phyloP scores from a whole-genome alignment of 2,113 vertebrate genomes.

The Epinephelus lanceolatus region DNA sequence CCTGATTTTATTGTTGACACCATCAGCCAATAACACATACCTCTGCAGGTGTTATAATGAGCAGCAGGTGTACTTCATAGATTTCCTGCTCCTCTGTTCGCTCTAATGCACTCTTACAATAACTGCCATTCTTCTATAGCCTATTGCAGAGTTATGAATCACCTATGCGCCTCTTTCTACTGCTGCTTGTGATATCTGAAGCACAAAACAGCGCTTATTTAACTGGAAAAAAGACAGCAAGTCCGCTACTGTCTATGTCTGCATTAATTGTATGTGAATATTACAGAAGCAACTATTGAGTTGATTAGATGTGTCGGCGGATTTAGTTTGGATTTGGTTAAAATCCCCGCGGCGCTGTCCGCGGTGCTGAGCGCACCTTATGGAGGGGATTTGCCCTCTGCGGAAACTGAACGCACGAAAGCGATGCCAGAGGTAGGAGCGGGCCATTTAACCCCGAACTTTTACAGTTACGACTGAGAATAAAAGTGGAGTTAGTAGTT shows the following conservation, averaged over 20 bases:
- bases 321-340: neutral
- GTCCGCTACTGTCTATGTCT: no score
- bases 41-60: neutral
- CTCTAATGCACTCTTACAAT: neutral
- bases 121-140: no score
- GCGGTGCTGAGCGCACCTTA: neutral
- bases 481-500: neutral
- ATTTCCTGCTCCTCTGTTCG: neutral
- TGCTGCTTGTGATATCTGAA: neutral
- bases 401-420: neutral
- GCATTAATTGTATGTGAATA: neutral
- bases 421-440: neutral
- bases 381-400: neutral
- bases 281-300: neutral
- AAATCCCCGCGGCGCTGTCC: neutral
- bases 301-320: neutral
- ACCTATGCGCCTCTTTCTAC: neutral
- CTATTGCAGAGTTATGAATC: neutral
- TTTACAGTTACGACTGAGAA: neutral
- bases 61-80: neutral
- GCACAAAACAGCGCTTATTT: neutral
- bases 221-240: neutral
- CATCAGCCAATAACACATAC: neutral
- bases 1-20: neutral
- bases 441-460: neutral